Evolutionary conservation across 2,797 vertebrate genomes (phyloP).

Genomic region (Cryptoblepharus egeriae): DNA sequence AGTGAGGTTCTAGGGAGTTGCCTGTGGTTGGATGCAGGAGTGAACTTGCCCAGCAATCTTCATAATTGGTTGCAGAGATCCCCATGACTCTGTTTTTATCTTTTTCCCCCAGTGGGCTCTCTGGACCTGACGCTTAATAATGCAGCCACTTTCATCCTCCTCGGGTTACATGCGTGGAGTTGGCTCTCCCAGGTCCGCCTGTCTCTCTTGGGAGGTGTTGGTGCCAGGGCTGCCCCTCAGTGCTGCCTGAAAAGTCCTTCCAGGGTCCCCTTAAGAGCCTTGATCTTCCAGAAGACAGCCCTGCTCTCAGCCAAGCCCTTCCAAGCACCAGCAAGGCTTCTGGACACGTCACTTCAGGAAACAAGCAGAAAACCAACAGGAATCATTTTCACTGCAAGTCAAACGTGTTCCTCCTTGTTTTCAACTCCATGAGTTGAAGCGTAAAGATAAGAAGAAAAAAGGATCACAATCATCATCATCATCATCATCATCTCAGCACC

Average conservation of each 20-base stretch:
- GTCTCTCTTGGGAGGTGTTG: neutral
- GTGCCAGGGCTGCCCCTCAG: neutral
- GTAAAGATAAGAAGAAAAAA: slow-evolving; percentile 47
- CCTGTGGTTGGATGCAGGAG: slow-evolving; percentile 41
- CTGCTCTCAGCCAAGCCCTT: neutral
- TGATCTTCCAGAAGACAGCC: neutral
- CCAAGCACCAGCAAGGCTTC: slow-evolving; percentile 39
- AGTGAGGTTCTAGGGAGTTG: slow-evolving; percentile 30
- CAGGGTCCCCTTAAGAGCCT: neutral
- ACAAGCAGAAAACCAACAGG: slow-evolving; percentile 35
- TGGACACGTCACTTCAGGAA: slow-evolving; percentile 25
- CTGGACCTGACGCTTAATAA: neutral
- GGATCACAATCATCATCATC: neutral
- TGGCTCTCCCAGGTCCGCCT: neutral
- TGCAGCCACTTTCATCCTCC: slow-evolving; percentile 14
- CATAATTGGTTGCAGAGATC: slow-evolving; percentile 44
- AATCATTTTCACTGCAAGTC: slow-evolving; percentile 46
- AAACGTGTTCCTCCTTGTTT: slow-evolving; percentile 41
- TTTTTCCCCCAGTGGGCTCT: neutral
- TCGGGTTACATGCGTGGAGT: neutral
- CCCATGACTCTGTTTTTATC: neutral
- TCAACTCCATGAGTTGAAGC: slow-evolving; percentile 14
- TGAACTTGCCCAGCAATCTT: slow-evolving; percentile 48
- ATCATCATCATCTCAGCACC: slow-evolving; percentile 20
- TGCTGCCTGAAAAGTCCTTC: accelerated